A percentile compares a stretch with the other conserved stretches of the same genome.
These are phyloP conservation scores for Carcinoscorpius rotundicauda DNA, from an alignment of 1,140 invertebrate species.

Conservation along the genomic window DNA sequence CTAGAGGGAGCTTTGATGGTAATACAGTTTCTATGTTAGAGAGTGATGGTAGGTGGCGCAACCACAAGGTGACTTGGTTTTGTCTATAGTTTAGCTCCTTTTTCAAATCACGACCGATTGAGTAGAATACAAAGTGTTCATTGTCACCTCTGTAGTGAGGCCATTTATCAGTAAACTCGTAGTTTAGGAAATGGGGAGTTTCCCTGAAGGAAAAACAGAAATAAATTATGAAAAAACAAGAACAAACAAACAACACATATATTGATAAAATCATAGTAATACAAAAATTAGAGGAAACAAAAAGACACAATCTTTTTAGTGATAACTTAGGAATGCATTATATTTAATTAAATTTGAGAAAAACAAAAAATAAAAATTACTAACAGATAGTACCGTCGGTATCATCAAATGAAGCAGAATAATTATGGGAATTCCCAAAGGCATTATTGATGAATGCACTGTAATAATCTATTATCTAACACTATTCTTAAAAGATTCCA, in stretches of 20 bases:
- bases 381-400: no score
- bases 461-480: no score
- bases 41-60: conserved; percentile 15
- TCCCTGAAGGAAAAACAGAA: conserved; percentile 11
- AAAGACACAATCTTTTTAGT: no score
- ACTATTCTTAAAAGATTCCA: no score
- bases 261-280: no score
- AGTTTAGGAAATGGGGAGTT: conserved; percentile 18
- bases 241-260: background rate
- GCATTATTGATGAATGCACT: no score
- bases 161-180: conserved; percentile 22
- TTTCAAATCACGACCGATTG: conserved; percentile 16
- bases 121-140: conserved; percentile 12
- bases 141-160: conserved; percentile 11
- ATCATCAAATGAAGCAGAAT: no score
- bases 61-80: conserved; percentile 20
- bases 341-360: no score
- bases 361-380: no score
- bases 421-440: no score
- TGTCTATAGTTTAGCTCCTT: conserved; percentile 11
- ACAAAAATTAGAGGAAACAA: no score
- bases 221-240: background rate
- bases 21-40: conserved; percentile 5
- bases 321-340: no score
- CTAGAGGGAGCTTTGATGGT: conserved; percentile 10